Conservation (phyloP, 2,113 vertebrate genomes). For the Deroptyus accipitrinus region DNA sequence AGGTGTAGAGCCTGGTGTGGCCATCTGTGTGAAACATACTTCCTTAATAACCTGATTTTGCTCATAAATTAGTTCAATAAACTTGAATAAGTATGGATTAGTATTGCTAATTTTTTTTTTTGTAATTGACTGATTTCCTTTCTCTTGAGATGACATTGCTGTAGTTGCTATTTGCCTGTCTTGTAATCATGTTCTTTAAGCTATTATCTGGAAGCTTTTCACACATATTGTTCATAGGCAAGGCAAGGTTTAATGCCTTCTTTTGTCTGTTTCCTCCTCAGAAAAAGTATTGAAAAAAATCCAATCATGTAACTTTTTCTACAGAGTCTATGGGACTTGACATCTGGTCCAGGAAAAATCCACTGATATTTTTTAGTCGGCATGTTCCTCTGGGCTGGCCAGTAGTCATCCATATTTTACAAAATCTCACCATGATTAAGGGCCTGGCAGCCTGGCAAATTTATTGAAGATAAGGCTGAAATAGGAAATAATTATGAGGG, state of each 20-base stretch:
- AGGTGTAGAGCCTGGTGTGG: background rate
- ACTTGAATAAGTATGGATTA: background rate
- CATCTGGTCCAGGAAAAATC: background rate
- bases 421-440: background rate
- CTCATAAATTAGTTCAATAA: background rate
- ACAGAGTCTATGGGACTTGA: background rate
- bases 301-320: background rate
- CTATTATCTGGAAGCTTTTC: background rate
- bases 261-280: background rate
- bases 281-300: background rate
- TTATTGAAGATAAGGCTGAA: background rate
- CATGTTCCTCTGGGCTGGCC: background rate
- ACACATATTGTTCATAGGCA: background rate
- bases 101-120: background rate
- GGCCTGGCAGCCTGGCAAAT: background rate
- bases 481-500: background rate
- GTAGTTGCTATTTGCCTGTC: background rate
- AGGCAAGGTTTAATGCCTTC: background rate
- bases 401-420: background rate
- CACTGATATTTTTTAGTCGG: background rate
- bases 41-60: background rate
- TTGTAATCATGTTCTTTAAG: background rate
- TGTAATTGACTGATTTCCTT: background rate
- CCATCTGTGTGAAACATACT: background rate
- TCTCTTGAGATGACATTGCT: background rate